Evolutionary conservation across 2,888 invertebrate species (phyloP), one percentile per base, ranked within the genome.

Genomic region (Drepana falcataria): DNA sequence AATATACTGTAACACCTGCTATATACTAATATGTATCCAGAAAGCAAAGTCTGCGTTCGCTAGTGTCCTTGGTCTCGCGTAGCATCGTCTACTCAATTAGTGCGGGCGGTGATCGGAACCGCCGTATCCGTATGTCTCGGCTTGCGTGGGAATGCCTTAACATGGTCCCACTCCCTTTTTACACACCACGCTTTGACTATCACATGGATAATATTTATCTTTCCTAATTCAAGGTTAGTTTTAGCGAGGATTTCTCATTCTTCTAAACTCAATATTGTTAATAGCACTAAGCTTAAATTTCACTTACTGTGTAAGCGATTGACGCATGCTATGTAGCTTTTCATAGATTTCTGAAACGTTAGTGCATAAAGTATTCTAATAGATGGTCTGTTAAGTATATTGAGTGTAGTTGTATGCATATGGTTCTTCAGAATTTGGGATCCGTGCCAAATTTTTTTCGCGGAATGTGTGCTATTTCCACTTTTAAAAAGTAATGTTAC

Each of bases 31-130:
- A 3, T 5, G 5, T 37, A 3, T 5, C 37, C 37, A 37, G 37
- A 37, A 4, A 37, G 37, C 37, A 44, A 9, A 44, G 9, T 44
- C 9, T 44, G 54, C 59, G 58, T 52, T 54, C 58, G 60, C 61
- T 53, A 53, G 66, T 67, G 78, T 74, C 82, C 82, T 83, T 82
- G 81, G 75, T 68, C 66, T 69, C 60, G 70, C 69, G 59, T 69
- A 65, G 66, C 73, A 75, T 77, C 75, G 69, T 79, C 77, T 77
- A 71, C 69, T 79, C 86, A 87, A 89, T 89, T 88, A 88, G 85
- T 71, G 82, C 76, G 79, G 72, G 81, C 87, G 82, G 83, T 77
- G 87, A 84, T 87, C 81, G 87, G 87, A 87, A 88, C 88, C 78
- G 80, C 67, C 75, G 77, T 81, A 82, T 82, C 84, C 84, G 81